Percentiles rank a stretch among this genome's conserved stretches.
Conservation (phyloP, 1,140 invertebrate genomes). For the Bombus superbus region DNA sequence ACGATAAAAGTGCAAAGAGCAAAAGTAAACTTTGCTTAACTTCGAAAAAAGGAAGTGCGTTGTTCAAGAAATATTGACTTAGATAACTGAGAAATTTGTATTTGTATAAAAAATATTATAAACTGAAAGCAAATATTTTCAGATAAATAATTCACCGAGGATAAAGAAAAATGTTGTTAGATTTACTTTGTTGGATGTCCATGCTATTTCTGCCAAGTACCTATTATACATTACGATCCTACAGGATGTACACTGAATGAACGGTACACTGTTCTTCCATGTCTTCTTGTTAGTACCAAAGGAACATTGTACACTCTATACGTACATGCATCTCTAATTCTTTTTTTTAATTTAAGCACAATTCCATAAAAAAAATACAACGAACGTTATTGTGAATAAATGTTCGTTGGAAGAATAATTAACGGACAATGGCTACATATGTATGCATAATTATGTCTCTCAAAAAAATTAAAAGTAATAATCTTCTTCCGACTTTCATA, state of each 20-base stretch:
- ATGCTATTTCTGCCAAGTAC: no score
- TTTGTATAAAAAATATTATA: no score
- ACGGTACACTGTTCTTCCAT: no score
- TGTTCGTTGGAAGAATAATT: background rate
- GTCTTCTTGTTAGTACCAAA: no score
- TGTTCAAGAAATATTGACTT: background rate
- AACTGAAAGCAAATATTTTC: no score
- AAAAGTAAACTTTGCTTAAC: background rate
- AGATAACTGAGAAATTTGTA: background rate
- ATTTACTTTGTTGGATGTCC: no score
- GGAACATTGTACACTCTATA: no score
- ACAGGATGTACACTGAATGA: no score
- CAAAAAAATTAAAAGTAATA: background rate
- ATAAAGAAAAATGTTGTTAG: no score
- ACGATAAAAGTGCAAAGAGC: background rate
- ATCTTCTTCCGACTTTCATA: background rate
- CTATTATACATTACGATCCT: no score
- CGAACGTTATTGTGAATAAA: background rate
- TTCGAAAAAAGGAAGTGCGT: background rate
- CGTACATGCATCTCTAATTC: background rate
- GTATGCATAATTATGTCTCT: background rate
- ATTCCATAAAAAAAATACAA: background rate
- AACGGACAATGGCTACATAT: background rate
- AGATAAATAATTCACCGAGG: no score
- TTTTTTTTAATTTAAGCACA: background rate